Conservation (phyloP, 2,888 invertebrate genomes). For the Acronicta psi region DNA sequence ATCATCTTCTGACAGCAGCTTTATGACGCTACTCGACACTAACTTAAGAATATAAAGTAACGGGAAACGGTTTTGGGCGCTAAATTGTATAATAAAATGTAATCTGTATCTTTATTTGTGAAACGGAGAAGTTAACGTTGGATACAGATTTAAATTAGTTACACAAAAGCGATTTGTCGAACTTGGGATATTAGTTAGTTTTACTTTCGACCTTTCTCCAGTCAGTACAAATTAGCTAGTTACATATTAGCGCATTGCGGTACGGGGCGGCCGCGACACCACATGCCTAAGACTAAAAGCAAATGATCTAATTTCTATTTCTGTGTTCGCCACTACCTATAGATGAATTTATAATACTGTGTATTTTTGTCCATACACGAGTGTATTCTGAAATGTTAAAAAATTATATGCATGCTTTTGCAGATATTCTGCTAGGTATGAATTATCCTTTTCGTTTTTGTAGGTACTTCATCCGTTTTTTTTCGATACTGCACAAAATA, state of each 20-base stretch:
- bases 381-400: too few relatives aligned
- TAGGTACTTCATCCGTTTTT: too few relatives aligned
- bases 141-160: constrained; percentile 11
- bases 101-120: constrained; percentile 33
- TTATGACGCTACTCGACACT: constrained; percentile 33
- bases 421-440: too few relatives aligned
- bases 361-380: too few relatives aligned
- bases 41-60: constrained; percentile 34
- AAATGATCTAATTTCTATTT: too few relatives aligned
- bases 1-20: constrained; percentile 32
- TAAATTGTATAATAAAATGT: constrained; percentile 30
- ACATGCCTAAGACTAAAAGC: too few relatives aligned
- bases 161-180: constrained; percentile 1
- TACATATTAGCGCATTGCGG: not conserved
- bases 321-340: too few relatives aligned
- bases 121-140: constrained; percentile 4
- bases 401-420: too few relatives aligned
- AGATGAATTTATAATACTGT: too few relatives aligned
- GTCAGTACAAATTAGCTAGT: not conserved
- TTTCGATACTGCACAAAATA: too few relatives aligned
- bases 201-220: not conserved
- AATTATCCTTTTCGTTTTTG: too few relatives aligned
- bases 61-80: constrained; percentile 15
- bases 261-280: not conserved
- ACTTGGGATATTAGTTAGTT: not conserved